Conservation (phyloP, 2,797 vertebrate species). For the Gorsachius magnificus region DNA sequence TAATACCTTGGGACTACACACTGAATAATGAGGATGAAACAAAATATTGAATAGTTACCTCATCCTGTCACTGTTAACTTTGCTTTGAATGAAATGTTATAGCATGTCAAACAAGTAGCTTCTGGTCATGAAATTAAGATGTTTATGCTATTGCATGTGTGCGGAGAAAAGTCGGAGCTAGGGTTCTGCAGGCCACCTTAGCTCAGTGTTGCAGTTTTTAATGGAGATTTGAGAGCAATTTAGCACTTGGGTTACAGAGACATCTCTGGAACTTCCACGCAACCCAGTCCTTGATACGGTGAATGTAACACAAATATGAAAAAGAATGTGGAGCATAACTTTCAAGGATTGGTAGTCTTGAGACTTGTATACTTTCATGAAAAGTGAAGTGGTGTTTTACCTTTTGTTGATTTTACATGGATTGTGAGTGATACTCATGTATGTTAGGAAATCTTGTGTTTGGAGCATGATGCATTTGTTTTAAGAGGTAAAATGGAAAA, state of each 20-base stretch:
- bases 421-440: not conserved
- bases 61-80: not conserved
- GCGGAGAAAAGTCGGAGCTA: not conserved
- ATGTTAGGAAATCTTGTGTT: not conserved
- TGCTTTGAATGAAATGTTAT: slow-evolving; percentile 26
- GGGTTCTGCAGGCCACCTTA: not conserved
- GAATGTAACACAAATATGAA: not conserved
- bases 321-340: not conserved
- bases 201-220: not conserved
- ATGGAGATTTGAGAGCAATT: not conserved
- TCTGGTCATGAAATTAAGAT: not conserved
- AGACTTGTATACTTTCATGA: not conserved
- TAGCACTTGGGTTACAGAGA: not conserved
- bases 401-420: not conserved
- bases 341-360: not conserved
- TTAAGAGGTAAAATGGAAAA: not conserved
- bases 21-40: slow-evolving; percentile 22
- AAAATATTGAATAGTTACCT: slow-evolving; percentile 29
- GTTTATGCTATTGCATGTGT: not conserved
- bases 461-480: not conserved
- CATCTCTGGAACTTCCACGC: not conserved
- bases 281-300: not conserved
- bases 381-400: not conserved
- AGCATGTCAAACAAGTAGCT: slow-evolving; percentile 1
- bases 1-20: not conserved